Evolutionary conservation across 1,140 invertebrate genomes (phyloP).

Genomic region (Kradibia gibbosae): DNA sequence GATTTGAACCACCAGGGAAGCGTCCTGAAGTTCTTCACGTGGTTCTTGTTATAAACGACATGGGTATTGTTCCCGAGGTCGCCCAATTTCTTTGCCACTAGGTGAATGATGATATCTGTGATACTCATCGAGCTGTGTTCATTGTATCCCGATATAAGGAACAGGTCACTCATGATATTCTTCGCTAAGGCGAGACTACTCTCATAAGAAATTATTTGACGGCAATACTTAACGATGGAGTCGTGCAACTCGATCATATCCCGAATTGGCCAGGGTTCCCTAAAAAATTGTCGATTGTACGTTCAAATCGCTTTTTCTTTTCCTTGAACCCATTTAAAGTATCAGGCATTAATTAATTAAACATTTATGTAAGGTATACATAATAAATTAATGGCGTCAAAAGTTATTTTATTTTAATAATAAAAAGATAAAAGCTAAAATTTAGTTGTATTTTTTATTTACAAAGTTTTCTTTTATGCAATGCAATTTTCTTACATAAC

Average conservation of each 20-base stretch:
- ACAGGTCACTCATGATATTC: slow-evolving; percentile 62
- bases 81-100: slow-evolving; percentile 62
- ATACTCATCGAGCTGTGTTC: slow-evolving; percentile 58
- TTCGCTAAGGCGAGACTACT: slow-evolving; percentile 54
- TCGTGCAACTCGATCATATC: slow-evolving; percentile 56
- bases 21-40: slow-evolving; percentile 63
- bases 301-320: no score
- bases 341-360: no score
- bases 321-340: no score
- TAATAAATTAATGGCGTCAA: no score
- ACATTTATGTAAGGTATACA: no score
- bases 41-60: slow-evolving; percentile 67
- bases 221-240: slow-evolving; percentile 59
- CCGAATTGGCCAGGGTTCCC: slow-evolving; percentile 64
- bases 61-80: slow-evolving; percentile 55
- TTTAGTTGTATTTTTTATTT: no score
- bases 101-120: slow-evolving; percentile 61
- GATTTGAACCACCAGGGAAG: slow-evolving; percentile 71
- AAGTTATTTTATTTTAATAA: no score
- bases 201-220: slow-evolving; percentile 55
- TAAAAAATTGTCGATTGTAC: slow-evolving; percentile 51
- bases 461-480: no score
- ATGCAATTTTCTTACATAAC: no score
- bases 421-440: no score
- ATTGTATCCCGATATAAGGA: slow-evolving; percentile 56